Evolutionary conservation across 2,797 vertebrate species (phyloP).

Genomic region (Molossus alvarezi): DNA sequence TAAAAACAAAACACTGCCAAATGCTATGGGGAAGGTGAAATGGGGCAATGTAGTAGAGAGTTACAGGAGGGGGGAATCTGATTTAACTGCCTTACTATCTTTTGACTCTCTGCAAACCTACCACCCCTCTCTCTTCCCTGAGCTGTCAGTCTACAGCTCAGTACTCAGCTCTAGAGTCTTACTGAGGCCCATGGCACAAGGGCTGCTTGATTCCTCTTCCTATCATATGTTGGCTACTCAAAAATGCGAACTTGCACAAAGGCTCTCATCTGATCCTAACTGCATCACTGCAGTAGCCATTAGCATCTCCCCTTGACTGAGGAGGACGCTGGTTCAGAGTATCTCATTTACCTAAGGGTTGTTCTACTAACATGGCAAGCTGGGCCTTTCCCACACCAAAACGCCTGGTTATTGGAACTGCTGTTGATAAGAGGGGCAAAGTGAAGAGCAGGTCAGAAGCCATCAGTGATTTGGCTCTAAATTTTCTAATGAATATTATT

Average conservation of each 20-base stretch:
- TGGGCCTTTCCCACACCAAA: neutral
- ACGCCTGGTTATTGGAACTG: neutral
- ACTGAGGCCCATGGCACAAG: neutral
- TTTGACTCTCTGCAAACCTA: neutral
- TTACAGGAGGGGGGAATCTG: neutral
- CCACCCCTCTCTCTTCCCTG: neutral
- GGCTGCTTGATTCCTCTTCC: neutral
- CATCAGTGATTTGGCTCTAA: neutral
- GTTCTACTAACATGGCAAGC: neutral
- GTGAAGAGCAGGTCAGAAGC: neutral
- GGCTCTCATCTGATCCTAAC: neutral
- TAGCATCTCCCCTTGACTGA: neutral
- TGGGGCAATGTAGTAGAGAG: neutral
- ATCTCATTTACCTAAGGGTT: neutral
- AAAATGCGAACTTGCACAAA: neutral
- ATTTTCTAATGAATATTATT: neutral
- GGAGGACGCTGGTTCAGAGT: neutral
- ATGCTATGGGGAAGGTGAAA: neutral
- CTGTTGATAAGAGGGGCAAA: neutral
- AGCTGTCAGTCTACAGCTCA: neutral
- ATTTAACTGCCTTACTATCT: neutral
- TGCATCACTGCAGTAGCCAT: neutral
- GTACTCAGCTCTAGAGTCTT: neutral
- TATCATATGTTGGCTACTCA: neutral
- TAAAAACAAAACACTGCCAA: neutral